These are phyloP conservation scores for Actenoides hombroni DNA, from an alignment of 2,113 vertebrate genomes.

Conservation along the genomic window DNA sequence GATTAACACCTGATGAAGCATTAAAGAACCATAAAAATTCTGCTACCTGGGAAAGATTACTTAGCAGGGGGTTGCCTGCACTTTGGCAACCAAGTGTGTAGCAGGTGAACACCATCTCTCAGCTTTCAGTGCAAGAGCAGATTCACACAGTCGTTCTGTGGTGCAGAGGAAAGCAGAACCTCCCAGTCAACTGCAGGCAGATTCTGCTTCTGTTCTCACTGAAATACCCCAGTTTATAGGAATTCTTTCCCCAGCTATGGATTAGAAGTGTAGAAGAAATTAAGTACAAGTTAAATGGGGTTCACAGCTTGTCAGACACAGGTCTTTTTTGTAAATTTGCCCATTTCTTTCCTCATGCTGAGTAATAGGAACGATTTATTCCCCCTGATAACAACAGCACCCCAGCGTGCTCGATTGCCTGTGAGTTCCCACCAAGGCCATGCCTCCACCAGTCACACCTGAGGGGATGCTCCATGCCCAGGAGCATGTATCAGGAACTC, in stretches of 20 bases:
- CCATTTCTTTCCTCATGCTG: neutral
- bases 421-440: neutral
- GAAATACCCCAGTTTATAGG: neutral
- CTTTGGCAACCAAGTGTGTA: neutral
- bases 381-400: accelerated
- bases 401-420: neutral
- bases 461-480: neutral
- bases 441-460: neutral
- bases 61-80: neutral
- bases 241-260: neutral
- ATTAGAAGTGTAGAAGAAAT: neutral
- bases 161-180: neutral
- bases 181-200: neutral
- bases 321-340: neutral
- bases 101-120: neutral
- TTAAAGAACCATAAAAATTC: conserved; percentile 37
- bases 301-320: neutral
- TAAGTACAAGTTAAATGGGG: neutral
- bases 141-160: neutral
- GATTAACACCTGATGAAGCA: conserved; percentile 51
- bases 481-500: neutral
- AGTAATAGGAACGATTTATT: neutral
- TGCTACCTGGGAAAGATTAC: conserved; percentile 30
- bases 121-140: neutral
- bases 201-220: neutral